Evolutionary conservation across 2,888 invertebrate genomes (phyloP).

Genomic region (Caenorhabditis wallacei): DNA sequence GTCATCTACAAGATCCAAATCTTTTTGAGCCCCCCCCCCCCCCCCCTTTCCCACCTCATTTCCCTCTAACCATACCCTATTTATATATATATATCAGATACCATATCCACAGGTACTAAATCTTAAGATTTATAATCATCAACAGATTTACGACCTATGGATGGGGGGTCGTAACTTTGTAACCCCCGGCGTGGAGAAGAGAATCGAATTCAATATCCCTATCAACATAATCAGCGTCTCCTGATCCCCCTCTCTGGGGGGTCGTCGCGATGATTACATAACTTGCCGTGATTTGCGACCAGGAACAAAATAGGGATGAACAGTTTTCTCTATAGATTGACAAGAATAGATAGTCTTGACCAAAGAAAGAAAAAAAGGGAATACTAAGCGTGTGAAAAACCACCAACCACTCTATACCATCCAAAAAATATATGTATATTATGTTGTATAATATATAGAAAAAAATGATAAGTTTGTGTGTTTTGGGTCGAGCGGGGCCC

Average conservation of each 20-base stretch:
- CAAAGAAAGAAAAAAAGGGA: not conserved
- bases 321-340: not conserved
- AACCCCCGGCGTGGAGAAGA: slow-evolving; percentile 13
- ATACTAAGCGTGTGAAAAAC: slow-evolving; percentile 47
- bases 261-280: slow-evolving; percentile 34
- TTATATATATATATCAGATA: too few species aligned
- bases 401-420: slow-evolving; percentile 42
- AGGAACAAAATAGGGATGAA: slow-evolving; percentile 17
- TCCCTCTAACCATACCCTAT: too few species aligned
- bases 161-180: slow-evolving; percentile 51
- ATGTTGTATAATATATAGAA: too few species aligned
- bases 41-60: too few species aligned
- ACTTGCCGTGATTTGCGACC: slow-evolving; percentile 47
- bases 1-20: too few species aligned
- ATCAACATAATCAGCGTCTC: slow-evolving; percentile 22
- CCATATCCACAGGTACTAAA: slow-evolving; percentile 38
- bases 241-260: not conserved
- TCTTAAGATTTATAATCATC: slow-evolving; percentile 44
- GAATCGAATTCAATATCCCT: not conserved
- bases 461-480: slow-evolving; percentile 61
- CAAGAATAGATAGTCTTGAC: slow-evolving; percentile 40
- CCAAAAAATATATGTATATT: slow-evolving; percentile 44
- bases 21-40: too few species aligned
- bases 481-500: not conserved
- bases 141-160: not conserved